Base-by-base conservation (phyloP, 2,888 invertebrate species). In the Coleophora flavipennella region DNA sequence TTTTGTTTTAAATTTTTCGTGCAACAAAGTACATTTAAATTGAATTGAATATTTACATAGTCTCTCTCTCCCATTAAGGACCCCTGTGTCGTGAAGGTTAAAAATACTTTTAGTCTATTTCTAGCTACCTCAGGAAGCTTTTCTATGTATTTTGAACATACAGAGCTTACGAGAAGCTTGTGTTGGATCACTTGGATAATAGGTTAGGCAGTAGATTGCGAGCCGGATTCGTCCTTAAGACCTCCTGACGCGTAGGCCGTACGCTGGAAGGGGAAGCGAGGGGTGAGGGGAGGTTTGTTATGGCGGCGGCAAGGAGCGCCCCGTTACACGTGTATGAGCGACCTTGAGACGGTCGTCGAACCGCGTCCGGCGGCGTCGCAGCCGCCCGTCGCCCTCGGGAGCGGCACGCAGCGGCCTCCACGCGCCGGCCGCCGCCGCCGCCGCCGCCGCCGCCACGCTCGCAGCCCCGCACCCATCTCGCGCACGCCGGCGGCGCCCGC, bases 291-390 rank as follows among this genome's bases (percentile, higher is more conserved):
- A 63, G 73, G 75, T 74, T 78, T 79, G 77, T 79, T 79, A 78
- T 79, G 79, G 75, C 77, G 75, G 69, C 70, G 76, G 71, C 74
- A 75, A 79, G 72, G 76, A 78, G 73, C 75, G 73, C 62, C 69
- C 71, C 62, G 67, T 69, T 75, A 77, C 77, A 76, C 81, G 80
- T 76, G 80, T 79, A 78, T 73, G 64, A 65, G 66, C 79, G 79
- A 78, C 80, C 80, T 80, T 80, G 81, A 78, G 78, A 78, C 80
- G 67, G 78, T 78, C 76, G 76, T 61, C 73, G 75, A 68, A 76
- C 73, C 67, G 42, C 71, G 68, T 20, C 62, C 65, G 55, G 55
- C 53, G 48, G 46, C 62, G 65, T 62, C 66, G 55, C 57, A 48
- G 62, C 59, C 60, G 69, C 62, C 63, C 51, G 59, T 53, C 68